Base-by-base conservation (phyloP, 2,113 vertebrate genomes). In the Forbesichthys papilliferus region DNA sequence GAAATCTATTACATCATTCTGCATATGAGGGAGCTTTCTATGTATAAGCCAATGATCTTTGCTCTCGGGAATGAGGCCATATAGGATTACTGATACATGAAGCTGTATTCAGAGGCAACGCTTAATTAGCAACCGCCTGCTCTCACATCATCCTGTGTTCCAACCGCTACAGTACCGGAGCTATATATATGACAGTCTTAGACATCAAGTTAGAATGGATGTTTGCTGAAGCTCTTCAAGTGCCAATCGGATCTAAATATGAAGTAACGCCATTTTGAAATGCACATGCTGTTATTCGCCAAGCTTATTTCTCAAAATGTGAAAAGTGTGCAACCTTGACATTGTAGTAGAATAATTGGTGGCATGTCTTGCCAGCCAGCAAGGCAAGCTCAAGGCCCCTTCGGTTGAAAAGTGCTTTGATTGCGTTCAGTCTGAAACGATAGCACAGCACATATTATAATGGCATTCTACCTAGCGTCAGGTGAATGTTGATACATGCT, bases 391-490 rank as follows among this genome's bases (percentile, higher is more conserved):
- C 84, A 75, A 81, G 77, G 84, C 78, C 80, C 67, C 65, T 20
- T 3, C 75, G 71, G 85, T 77, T 83, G 73, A 83, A 89, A 90
- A 88, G 52, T 86, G 88, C 85, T 88, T 89, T 81, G 84, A 82
- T 52, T 69, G 83, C 78, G 54, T 80, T 87, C 74, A 80, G 73
- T 65, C 81, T 27, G 65, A 87, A 90, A 84, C 68, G 69, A 86
- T 64, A 88, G 81, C 80, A n/a, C 88, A 88, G 87, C 87, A 90
- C 67, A 84, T 88, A 87, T 87, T 89, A 66, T 87, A 87, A 89
- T 85, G 77, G 78, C 73, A 82, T 84, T 86, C 80, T 61, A 72
- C 81, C 80, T 70, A 73, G 77, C 73, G 77, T 88, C 84, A 89
- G 85, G 85, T 86, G 78, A 83, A 87, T 75, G 87, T 74, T 83